Evolutionary conservation across 1,140 invertebrate genomes (phyloP).

Genomic region (Drosophila eugracilis): DNA sequence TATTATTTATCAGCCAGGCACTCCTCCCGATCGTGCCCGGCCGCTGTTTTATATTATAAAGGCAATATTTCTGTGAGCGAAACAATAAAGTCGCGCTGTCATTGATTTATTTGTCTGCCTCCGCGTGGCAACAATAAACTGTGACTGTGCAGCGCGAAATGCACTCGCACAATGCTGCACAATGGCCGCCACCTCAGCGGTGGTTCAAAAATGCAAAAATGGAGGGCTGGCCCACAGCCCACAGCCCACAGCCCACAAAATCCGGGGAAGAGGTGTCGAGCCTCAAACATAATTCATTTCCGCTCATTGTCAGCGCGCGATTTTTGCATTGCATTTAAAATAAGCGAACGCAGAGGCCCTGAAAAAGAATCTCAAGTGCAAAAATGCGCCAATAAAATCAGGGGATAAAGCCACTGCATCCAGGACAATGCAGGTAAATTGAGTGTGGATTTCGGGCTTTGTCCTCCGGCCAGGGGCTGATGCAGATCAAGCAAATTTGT

Average conservation of each 20-base stretch:
- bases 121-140: conserved; percentile 79
- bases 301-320: conserved; percentile 76
- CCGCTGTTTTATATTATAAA: conserved; percentile 78
- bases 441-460: conserved; percentile 65
- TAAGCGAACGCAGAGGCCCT: conserved; percentile 55
- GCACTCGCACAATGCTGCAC: conserved; percentile 80
- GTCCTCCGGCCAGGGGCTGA: conserved; percentile 25
- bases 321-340: conserved; percentile 76
- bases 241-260: too few species aligned
- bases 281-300: conserved; percentile 80
- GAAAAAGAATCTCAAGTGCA: conserved; percentile 67
- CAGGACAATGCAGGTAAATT: conserved; percentile 80
- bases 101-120: conserved; percentile 82
- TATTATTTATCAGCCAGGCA: conserved; percentile 73
- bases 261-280: conserved; percentile 28
- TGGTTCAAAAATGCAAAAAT: conserved; percentile 31
- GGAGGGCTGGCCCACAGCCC: background rate
- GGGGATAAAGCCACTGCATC: conserved; percentile 15
- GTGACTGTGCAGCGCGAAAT: conserved; percentile 65
- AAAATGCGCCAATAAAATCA: conserved; percentile 24
- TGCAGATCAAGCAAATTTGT: conserved; percentile 67
- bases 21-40: conserved; percentile 58
- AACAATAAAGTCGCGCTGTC: conserved; percentile 83
- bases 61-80: conserved; percentile 82
- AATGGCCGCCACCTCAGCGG: conserved; percentile 63